phyloP scores from a whole-genome alignment of 2,888 invertebrate species.

The Melikaiella ostensackeni region DNA sequence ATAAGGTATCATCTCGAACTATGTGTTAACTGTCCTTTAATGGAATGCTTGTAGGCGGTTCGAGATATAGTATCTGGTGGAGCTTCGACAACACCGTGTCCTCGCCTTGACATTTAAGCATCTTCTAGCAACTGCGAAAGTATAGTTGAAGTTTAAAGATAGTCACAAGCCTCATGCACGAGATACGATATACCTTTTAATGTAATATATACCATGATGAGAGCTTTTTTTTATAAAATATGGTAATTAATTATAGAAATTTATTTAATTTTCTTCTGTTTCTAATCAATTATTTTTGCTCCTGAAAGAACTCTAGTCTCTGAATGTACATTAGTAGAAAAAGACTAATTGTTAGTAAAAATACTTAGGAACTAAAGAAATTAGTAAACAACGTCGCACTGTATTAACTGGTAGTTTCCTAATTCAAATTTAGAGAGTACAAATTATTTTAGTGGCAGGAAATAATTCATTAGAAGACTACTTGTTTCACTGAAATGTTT shows the following conservation, averaged over 20 bases:
- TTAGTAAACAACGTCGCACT: no score
- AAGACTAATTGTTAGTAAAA: no score
- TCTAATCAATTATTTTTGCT: not conserved
- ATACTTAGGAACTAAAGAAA: no score
- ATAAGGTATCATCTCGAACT: conserved; percentile 26
- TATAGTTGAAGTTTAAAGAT: conserved; percentile 29
- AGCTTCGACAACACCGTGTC: conserved; percentile 50
- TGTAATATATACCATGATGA: not conserved
- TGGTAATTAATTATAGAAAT: not conserved
- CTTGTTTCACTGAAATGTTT: no score
- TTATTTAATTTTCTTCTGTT: not conserved
- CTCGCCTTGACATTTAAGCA: conserved; percentile 67
- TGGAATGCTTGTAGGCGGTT: conserved; percentile 35
- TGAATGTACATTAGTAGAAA: no score
- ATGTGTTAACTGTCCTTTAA: conserved; percentile 14
- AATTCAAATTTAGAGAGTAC: no score
- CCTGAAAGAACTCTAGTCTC: no score
- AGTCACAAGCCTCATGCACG: not conserved
- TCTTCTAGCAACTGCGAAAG: conserved; percentile 63
- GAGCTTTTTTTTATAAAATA: not conserved
- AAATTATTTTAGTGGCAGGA: no score
- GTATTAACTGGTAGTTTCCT: no score
- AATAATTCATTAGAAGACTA: no score
- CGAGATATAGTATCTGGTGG: conserved; percentile 35
- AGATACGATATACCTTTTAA: not conserved